A percentile compares a stretch with the other conserved stretches of the same genome.
These are phyloP conservation scores for Apamea crenata DNA, from an alignment of 2,888 invertebrate genomes.

Conservation along the genomic window DNA sequence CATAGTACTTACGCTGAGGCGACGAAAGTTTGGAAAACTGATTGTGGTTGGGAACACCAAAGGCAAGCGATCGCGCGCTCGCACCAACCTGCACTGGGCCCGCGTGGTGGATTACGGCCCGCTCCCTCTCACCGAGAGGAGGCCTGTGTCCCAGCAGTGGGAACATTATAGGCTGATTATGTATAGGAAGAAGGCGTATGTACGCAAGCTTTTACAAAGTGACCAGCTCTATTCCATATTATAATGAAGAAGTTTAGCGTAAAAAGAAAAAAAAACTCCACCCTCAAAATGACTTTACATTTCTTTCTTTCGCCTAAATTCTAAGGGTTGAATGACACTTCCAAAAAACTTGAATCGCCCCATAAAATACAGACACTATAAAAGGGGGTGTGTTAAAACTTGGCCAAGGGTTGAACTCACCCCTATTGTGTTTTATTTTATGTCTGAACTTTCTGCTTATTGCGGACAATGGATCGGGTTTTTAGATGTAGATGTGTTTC, in stretches of 20 bases:
- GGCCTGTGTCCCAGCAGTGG: no score
- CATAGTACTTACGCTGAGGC: no score
- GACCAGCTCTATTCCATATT: not conserved
- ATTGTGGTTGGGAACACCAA: no score
- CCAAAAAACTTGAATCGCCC: conserved; percentile 50
- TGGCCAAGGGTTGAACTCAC: conserved; percentile 50
- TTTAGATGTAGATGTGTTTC: conserved; percentile 11
- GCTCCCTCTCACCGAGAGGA: no score
- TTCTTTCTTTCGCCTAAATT: conserved; percentile 32
- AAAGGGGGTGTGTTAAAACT: conserved; percentile 58
- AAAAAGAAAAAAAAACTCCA: not conserved
- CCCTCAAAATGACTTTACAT: conserved; percentile 39
- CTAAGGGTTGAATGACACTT: conserved; percentile 49
- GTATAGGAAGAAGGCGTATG: not conserved
- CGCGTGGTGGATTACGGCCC: no score
- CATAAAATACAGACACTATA: conserved; percentile 64
- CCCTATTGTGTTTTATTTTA: conserved; percentile 66
- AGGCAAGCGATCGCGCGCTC: no score
- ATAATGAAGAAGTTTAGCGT: conserved; percentile 16
- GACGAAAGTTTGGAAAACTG: no score
- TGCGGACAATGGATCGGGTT: conserved; percentile 38
- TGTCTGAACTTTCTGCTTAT: conserved; percentile 52
- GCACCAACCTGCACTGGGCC: no score
- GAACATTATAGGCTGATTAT: no score
- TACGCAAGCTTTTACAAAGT: not conserved